Percentiles rank a stretch among this genome's conserved stretches.
phyloP scores from a whole-genome alignment of 2,113 vertebrate species.

The Talpa occidentalis region DNA sequence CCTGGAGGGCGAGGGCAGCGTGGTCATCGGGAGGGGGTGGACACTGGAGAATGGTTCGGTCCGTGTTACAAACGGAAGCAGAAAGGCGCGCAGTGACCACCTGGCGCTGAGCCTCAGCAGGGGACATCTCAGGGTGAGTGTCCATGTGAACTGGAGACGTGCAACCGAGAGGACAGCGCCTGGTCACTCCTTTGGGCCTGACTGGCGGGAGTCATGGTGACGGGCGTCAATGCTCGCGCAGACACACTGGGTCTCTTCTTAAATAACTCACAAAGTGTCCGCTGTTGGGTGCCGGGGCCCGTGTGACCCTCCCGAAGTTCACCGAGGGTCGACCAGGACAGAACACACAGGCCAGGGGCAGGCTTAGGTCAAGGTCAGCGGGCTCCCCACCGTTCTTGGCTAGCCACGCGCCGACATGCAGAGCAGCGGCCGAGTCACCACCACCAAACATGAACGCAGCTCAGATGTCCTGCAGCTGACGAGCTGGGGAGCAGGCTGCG shows the following conservation, averaged over 20 bases:
- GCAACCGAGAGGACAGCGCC: constrained; percentile 27
- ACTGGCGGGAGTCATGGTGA: constrained; percentile 61
- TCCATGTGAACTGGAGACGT: constrained; percentile 62
- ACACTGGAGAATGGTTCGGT: no score
- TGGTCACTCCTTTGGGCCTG: constrained; percentile 35
- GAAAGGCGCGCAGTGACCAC: neutral
- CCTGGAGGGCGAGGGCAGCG: neutral
- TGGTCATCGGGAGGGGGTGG: neutral
- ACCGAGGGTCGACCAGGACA: accelerated
- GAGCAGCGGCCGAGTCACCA: no score
- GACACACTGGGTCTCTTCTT: constrained; percentile 64
- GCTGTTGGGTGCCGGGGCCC: neutral
- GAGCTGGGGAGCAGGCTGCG: no score
- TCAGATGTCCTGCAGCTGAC: neutral
- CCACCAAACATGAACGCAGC: neutral
- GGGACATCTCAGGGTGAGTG: constrained; percentile 41
- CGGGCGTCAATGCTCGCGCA: constrained; percentile 60
- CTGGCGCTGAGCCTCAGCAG: neutral
- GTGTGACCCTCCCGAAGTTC: neutral
- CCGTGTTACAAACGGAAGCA: neutral
- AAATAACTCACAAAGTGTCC: constrained; percentile 40
- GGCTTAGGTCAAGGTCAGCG: accelerated
- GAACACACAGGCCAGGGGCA: neutral
- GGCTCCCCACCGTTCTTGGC: neutral
- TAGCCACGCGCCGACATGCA: no score